Conservation (phyloP, 1,140 invertebrate genomes). For the Colletes gigas region DNA sequence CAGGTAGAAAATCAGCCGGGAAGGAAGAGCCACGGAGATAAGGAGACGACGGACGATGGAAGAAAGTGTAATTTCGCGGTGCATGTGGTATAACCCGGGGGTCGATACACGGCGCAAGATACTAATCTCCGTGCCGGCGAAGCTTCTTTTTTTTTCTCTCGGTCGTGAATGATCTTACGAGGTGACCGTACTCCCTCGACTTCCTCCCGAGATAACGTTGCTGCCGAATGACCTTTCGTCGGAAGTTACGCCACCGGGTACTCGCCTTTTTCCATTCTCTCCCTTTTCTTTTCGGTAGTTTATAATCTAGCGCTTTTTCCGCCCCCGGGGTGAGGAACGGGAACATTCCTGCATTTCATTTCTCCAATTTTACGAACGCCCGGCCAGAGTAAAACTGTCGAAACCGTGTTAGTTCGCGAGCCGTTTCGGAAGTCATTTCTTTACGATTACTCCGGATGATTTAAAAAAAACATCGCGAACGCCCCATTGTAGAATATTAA, state of each 20-base stretch:
- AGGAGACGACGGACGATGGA: constrained; percentile 20
- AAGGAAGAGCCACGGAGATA: constrained; percentile 35
- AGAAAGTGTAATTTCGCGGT: constrained; percentile 50
- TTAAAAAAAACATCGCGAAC: no score
- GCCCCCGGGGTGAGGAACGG: background rate
- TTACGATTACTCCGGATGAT: no score
- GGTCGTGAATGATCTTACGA: constrained; percentile 44
- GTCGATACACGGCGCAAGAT: constrained; percentile 60
- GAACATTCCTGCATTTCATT: background rate
- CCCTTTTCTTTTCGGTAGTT: background rate
- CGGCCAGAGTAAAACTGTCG: background rate
- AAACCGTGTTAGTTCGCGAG: background rate
- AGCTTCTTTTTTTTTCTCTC: constrained; percentile 53
- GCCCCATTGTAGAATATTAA: no score
- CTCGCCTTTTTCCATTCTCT: constrained; percentile 1
- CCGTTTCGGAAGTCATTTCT: no score
- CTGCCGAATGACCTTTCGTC: background rate
- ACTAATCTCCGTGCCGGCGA: constrained; percentile 53
- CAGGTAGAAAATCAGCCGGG: constrained; percentile 37
- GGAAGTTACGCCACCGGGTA: background rate
- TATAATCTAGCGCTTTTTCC: background rate
- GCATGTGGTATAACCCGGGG: background rate
- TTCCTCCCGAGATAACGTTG: background rate
- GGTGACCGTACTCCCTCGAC: constrained; percentile 18
- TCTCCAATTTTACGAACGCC: background rate